Percentiles rank a stretch among this genome's conserved stretches.
phyloP scores from a whole-genome alignment of 2,797 vertebrate genomes.

The Enteromius argenteus region DNA sequence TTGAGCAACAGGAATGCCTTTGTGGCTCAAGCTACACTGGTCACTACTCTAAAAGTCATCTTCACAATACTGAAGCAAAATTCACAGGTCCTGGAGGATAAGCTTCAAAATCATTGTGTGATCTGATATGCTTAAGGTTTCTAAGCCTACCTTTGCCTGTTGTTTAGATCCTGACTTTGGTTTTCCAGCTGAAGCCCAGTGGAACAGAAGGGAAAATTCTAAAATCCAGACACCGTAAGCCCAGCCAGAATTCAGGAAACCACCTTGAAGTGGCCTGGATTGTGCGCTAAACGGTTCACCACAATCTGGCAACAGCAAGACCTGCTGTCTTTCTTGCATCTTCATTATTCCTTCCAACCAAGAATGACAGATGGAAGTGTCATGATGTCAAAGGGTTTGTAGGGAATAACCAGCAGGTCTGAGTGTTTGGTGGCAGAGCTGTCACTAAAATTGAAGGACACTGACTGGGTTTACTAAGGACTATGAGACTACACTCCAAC shows the following conservation, averaged over 20 bases:
- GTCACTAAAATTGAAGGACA: constrained; percentile 63
- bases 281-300: constrained; percentile 41
- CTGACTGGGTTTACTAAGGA: constrained; percentile 62
- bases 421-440: constrained; percentile 54
- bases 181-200: constrained; percentile 44
- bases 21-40: neutral
- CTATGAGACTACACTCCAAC: constrained; percentile 55
- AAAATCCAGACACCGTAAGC: constrained; percentile 32
- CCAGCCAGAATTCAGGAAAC: constrained; percentile 49
- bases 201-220: constrained; percentile 4
- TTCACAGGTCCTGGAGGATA: constrained; percentile 16
- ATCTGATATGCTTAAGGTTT: constrained; percentile 14
- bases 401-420: constrained; percentile 40
- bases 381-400: constrained; percentile 59
- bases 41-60: neutral
- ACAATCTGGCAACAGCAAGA: constrained; percentile 53
- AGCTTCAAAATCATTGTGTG: neutral
- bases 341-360: constrained; percentile 48
- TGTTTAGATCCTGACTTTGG: constrained; percentile 44
- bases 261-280: constrained; percentile 22
- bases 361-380: constrained; percentile 71
- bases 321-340: constrained; percentile 25
- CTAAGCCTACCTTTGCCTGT: neutral
- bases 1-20: neutral
- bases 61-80: constrained; percentile 25